Evolutionary conservation across 2,113 vertebrate species (phyloP).

Genomic region (Paradisaea rubra): DNA sequence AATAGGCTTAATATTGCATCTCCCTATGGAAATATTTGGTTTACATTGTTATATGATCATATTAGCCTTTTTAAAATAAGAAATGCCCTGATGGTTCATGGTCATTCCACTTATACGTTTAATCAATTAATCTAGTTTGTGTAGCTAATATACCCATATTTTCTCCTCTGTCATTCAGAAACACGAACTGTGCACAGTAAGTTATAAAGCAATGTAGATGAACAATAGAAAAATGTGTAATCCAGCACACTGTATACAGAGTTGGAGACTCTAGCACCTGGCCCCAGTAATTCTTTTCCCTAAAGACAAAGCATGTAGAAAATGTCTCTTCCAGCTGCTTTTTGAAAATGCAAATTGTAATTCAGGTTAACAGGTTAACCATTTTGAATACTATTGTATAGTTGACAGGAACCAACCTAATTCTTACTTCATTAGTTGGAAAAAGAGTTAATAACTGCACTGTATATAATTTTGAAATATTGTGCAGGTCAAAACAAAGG

Average conservation of each 20-base stretch:
- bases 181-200: not conserved
- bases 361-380: not conserved
- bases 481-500: not conserved
- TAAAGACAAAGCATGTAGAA: not conserved
- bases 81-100: not conserved
- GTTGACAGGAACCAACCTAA: not conserved
- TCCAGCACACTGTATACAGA: not conserved
- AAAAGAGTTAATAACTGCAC: not conserved
- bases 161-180: not conserved
- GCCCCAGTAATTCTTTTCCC: not conserved
- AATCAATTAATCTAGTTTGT: not conserved
- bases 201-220: not conserved
- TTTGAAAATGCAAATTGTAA: not conserved
- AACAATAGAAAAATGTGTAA: not conserved
- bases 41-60: not conserved
- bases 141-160: not conserved
- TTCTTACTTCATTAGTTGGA: not conserved
- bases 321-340: not conserved
- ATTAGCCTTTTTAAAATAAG: not conserved
- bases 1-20: not conserved
- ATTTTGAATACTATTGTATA: not conserved
- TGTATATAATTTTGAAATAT: not conserved
- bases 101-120: not conserved
- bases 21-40: not conserved
- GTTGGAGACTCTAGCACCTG: not conserved